Percentiles rank a stretch among this genome's conserved stretches.
Conservation (phyloP, 2,888 invertebrate species). For the Drosophila niveifrons region DNA sequence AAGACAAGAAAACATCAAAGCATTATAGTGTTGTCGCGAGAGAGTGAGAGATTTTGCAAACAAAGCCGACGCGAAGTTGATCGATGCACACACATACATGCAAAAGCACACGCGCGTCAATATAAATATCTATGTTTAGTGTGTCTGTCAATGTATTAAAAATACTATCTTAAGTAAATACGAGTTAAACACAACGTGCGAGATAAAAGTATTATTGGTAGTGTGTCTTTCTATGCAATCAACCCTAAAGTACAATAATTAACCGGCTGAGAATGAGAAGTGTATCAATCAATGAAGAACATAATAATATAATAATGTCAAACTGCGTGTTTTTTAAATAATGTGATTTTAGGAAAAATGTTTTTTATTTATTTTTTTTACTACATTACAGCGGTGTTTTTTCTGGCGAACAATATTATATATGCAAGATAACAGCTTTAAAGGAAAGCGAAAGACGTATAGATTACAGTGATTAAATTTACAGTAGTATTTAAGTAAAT, state of each 20-base stretch:
- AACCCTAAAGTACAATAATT: constrained; percentile 8
- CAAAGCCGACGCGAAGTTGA: constrained; percentile 32
- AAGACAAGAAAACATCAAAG: constrained; percentile 23
- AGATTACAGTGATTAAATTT: constrained; percentile 25
- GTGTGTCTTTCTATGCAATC: constrained; percentile 1
- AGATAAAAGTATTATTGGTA: constrained; percentile 8
- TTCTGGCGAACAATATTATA: constrained; percentile 15
- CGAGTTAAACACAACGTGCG: constrained; percentile 19
- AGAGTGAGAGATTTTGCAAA: constrained; percentile 23
- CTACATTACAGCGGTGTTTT: constrained; percentile 11
- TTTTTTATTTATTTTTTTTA: constrained; percentile 3
- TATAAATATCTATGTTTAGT: constrained; percentile 6
- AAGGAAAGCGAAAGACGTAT: constrained; percentile 12
- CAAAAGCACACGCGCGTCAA: constrained; percentile 14
- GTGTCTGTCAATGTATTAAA: constrained; percentile 1
- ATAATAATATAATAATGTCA: not conserved
- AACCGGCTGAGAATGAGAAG: constrained; percentile 24
- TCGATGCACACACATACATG: constrained; percentile 14
- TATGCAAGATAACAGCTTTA: constrained; percentile 17
- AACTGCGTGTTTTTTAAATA: not conserved
- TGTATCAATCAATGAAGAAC: constrained; percentile 18
- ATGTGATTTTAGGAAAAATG: constrained; percentile 8
- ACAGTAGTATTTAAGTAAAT: constrained; percentile 21
- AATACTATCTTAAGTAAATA: constrained; percentile 17
- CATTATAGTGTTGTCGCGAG: constrained; percentile 19